Base-by-base conservation (phyloP, 2,888 invertebrate genomes). In the Crioceris asparagi region DNA sequence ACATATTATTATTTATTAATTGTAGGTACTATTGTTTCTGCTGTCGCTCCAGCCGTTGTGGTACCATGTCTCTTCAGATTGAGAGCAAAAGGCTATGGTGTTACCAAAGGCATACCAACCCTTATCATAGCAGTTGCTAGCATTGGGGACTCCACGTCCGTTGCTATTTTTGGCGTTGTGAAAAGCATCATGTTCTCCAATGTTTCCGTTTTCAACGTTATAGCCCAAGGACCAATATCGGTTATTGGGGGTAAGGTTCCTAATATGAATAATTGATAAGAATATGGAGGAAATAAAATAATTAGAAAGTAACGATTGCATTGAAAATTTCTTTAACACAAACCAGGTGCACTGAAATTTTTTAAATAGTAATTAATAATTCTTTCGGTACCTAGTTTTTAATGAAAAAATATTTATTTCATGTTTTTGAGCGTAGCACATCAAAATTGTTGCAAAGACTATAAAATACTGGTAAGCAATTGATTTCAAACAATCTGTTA, bases 31-130 rank as follows among this genome's bases (percentile, higher is more conserved):
- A 78, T 90, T 41, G 68, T 92, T 39, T 87, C 91, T 0, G 94
- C 94, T 0, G 94, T 96, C 1, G 91, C 93, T 0, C 94, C 96
- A 0, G 96, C 96, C 2, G 94, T 97, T 15, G 84, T 96, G 5
- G 94, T 97, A 11, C 94, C 96, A 0, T 87, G 88, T 49, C 73
- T 96, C 43, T 81, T 94, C 61, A 73, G 83, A 17, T 70, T 96
- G 15, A 76, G 92, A 11, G 77, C 76, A 39, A 83, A 83, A 59
- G 90, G 88, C 10, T 91, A 88, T 57, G 94, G 96, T 1, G 83
- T 90, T 1, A 83, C 83, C 31, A 91, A 93, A 69, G 94, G 94
- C 11, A 90, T 97, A 34, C 93, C 94, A 1, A 94, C 96, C 0
- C 71, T 97, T 33, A 86, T 96, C 38, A 84, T 96, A 27, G 96